Percentiles rank a stretch among this genome's conserved stretches.
These are phyloP conservation scores for Aspiorhynchus laticeps DNA, from an alignment of 2,113 vertebrate genomes.

Conservation along the genomic window DNA sequence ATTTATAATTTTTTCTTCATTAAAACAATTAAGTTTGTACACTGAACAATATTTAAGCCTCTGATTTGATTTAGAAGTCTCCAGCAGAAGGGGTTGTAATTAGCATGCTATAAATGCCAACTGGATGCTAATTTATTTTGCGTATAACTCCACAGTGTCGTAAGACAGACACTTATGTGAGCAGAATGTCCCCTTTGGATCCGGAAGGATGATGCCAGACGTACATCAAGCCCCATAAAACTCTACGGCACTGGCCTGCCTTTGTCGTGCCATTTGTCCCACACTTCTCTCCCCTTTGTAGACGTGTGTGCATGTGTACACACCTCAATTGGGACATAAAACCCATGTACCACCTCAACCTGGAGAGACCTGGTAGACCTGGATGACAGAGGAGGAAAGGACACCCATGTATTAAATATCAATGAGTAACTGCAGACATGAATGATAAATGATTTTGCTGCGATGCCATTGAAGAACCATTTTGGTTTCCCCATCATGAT, in stretches of 20 bases:
- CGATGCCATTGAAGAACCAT: not conserved
- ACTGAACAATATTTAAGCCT: not conserved
- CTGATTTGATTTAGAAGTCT: constrained; percentile 21
- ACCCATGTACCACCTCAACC: constrained; percentile 8
- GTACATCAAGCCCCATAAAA: constrained; percentile 67
- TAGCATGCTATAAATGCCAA: constrained; percentile 54
- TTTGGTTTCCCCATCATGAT: not conserved
- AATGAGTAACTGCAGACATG: not conserved
- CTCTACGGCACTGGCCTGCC: constrained; percentile 57
- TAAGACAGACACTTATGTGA: constrained; percentile 68
- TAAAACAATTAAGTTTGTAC: not conserved
- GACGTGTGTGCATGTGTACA: constrained; percentile 53
- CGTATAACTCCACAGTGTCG: constrained; percentile 68
- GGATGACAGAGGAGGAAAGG: not conserved
- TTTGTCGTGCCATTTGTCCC: constrained; percentile 76
- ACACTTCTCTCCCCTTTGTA: constrained; percentile 64
- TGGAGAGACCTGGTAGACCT: not conserved
- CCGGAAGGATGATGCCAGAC: constrained; percentile 59
- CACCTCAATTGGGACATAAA: constrained; percentile 51
- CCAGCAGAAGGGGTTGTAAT: constrained; percentile 52
- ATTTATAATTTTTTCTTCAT: not conserved
- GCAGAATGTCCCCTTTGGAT: constrained; percentile 62
- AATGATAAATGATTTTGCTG: not conserved
- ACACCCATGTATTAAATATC: not conserved
- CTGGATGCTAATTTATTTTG: constrained; percentile 71